A percentile compares a stretch with the other conserved stretches of the same genome.
phyloP scores from a whole-genome alignment of 2,113 vertebrate species.

The Actenoides hombroni region DNA sequence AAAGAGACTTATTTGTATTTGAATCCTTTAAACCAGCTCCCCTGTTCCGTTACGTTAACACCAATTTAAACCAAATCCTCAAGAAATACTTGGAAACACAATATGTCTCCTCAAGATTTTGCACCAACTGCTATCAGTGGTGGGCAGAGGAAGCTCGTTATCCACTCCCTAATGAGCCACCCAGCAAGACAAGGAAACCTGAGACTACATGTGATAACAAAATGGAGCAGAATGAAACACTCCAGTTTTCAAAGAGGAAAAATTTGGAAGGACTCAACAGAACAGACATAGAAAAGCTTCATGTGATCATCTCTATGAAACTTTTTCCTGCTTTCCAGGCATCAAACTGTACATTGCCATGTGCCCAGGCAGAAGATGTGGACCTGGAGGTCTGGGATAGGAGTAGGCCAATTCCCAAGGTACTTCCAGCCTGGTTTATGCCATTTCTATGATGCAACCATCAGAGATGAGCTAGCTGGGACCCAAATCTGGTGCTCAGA shows the following conservation, averaged over 20 bases:
- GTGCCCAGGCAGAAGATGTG: accelerated
- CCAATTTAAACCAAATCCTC: not conserved
- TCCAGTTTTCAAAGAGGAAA: not conserved
- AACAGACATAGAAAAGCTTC: not conserved
- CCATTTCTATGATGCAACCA: not conserved
- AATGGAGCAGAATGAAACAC: not conserved
- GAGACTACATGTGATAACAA: not conserved
- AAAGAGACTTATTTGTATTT: not conserved
- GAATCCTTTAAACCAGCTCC: not conserved
- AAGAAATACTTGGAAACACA: not conserved
- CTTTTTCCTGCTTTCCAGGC: not conserved
- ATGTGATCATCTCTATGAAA: not conserved
- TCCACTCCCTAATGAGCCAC: conserved; percentile 33
- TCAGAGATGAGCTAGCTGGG: not conserved
- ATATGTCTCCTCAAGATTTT: not conserved
- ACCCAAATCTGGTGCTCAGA: not conserved
- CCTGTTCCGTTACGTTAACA: not conserved
- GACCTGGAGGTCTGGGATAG: not conserved
- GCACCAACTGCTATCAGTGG: not conserved
- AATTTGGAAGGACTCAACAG: not conserved
- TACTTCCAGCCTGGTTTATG: not conserved
- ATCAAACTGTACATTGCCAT: not conserved
- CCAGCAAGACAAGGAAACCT: not conserved
- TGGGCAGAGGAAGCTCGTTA: conserved; percentile 42
- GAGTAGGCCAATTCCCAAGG: not conserved